Evolutionary conservation across 1,140 invertebrate genomes (phyloP).

Genomic region (Epicauta chinensis): DNA sequence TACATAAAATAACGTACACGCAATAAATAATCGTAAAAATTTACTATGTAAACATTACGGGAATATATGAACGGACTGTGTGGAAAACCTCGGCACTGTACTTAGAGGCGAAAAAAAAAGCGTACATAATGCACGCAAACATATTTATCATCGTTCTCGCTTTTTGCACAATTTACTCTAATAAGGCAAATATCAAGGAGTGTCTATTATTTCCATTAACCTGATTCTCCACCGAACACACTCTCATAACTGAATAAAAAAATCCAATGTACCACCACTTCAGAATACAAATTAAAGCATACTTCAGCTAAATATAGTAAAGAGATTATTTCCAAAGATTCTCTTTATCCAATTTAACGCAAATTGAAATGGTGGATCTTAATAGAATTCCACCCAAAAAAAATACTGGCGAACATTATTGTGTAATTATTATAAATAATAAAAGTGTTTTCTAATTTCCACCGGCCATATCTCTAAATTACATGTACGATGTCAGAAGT

Average conservation of each 20-base stretch:
- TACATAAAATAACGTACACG: background rate
- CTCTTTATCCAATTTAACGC: constrained; percentile 24
- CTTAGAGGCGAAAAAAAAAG: constrained; percentile 8
- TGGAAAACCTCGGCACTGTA: background rate
- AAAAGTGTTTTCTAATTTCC: background rate
- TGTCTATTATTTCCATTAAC: constrained; percentile 29
- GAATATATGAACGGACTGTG: background rate
- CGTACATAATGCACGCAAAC: constrained; percentile 16
- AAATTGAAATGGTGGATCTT: constrained; percentile 33
- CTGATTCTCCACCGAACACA: constrained; percentile 15
- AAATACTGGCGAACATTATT: too few species aligned
- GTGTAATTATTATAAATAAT: too few species aligned
- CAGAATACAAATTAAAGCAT: constrained; percentile 32
- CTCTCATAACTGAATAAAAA: constrained; percentile 31
- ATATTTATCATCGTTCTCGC: constrained; percentile 17
- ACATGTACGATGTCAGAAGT: constrained; percentile 13
- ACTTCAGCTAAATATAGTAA: constrained; percentile 25
- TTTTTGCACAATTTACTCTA: constrained; percentile 15
- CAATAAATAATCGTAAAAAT: constrained; percentile 8
- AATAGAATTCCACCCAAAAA: too few species aligned
- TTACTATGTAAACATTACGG: constrained; percentile 2
- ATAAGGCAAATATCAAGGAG: constrained; percentile 21
- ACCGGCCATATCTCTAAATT: constrained; percentile 9
- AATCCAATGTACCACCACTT: constrained; percentile 25
- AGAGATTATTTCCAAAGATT: constrained; percentile 31